These are phyloP conservation scores for Fringilla coelebs DNA, from an alignment of 2,797 vertebrate species.

Conservation along the genomic window DNA sequence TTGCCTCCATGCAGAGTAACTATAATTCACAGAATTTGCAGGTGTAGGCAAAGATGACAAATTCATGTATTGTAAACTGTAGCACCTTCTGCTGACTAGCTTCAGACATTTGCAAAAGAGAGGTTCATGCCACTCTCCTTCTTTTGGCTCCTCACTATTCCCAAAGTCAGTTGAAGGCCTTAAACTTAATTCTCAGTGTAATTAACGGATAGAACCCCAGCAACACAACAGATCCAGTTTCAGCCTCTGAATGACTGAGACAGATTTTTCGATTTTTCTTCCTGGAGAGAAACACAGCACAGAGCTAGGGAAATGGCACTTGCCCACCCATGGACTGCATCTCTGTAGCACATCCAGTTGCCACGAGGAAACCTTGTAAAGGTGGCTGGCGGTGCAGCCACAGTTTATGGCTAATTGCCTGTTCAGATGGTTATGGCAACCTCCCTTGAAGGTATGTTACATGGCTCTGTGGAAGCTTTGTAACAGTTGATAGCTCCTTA, in stretches of 20 bases:
- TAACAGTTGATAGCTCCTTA: neutral
- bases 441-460: neutral
- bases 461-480: neutral
- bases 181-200: neutral
- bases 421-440: neutral
- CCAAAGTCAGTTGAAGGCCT: neutral
- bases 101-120: neutral
- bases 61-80: neutral
- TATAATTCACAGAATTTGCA: neutral
- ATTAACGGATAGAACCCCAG: neutral
- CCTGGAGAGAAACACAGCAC: neutral
- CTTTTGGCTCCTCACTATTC: neutral
- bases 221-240: neutral
- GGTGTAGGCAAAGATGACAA: neutral
- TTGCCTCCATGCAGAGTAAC: neutral
- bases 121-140: neutral
- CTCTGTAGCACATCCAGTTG: neutral
- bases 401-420: neutral
- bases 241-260: neutral
- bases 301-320: neutral
- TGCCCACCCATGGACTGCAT: neutral
- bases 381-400: fast-evolving
- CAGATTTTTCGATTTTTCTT: neutral
- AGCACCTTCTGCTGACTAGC: neutral
- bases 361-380: neutral